A percentile compares a stretch with the other conserved stretches of the same genome.
phyloP scores from a whole-genome alignment of 2,888 invertebrate genomes.

The Hypomecis atomaria region DNA sequence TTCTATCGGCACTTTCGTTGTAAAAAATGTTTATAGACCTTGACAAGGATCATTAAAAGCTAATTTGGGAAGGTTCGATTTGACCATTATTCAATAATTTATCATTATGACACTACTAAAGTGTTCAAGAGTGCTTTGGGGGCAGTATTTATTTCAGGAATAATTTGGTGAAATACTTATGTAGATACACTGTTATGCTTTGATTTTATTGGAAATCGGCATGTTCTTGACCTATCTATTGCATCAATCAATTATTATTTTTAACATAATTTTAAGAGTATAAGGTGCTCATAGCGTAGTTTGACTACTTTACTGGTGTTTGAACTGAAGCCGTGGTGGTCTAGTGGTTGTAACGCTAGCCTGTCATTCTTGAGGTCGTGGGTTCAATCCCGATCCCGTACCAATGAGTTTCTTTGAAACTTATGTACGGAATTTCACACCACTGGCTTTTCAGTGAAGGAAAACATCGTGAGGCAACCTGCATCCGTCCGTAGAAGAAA shows the following conservation, averaged over 20 bases:
- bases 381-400: no score
- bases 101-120: background rate
- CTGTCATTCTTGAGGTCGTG: no score
- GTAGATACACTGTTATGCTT: background rate
- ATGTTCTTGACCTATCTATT: background rate
- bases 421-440: no score
- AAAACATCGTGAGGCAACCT: no score
- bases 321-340: no score
- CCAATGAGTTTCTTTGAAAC: no score
- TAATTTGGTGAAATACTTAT: slow-evolving; percentile 1
- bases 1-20: background rate
- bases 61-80: slow-evolving; percentile 6
- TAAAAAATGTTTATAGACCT: background rate
- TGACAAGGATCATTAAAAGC: slow-evolving; percentile 3
- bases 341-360: no score
- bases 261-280: no score
- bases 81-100: slow-evolving; percentile 4
- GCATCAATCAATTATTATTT: background rate
- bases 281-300: no score
- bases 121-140: background rate
- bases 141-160: background rate
- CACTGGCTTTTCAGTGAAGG: no score
- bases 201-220: background rate
- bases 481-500: no score
- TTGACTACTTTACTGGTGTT: no score